phyloP scores from a whole-genome alignment of 2,797 vertebrate genomes.

The Sebastes nivosus region DNA sequence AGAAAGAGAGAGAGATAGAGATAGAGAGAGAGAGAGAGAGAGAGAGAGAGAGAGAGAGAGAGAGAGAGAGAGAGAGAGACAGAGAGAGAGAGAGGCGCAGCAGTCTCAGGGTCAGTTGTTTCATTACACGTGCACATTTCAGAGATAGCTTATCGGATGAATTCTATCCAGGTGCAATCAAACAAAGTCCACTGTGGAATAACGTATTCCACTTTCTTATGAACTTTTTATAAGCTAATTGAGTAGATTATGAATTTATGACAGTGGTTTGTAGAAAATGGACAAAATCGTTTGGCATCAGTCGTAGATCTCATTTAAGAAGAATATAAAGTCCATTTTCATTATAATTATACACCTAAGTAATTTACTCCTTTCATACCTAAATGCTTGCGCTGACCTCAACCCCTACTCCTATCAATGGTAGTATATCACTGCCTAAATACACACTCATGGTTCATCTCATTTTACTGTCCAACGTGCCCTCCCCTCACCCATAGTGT shows the following conservation, averaged over 20 bases:
- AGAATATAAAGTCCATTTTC: neutral
- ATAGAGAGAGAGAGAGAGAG: neutral
- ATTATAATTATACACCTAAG: neutral
- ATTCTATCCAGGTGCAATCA: neutral
- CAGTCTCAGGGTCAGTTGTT: too few relatives aligned
- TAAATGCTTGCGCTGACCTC: neutral
- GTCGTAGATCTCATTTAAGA: neutral
- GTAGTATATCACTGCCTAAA: neutral
- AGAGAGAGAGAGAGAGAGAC: constrained; percentile 13
- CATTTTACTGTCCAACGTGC: neutral
- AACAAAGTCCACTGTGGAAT: too few relatives aligned
- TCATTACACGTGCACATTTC: neutral
- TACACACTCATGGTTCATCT: neutral
- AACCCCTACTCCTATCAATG: neutral
- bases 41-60: neutral
- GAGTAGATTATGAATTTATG: too few relatives aligned
- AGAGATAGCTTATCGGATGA: neutral
- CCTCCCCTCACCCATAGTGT: neutral
- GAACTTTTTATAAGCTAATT: too few relatives aligned
- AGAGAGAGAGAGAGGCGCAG: neutral
- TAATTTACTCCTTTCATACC: neutral
- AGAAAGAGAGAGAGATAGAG: constrained; percentile 13
- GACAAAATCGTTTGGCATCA: too few relatives aligned
- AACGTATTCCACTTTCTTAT: too few relatives aligned
- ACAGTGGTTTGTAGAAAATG: too few relatives aligned